phyloP scores from a whole-genome alignment of 2,113 vertebrate genomes.

The Noctilio leporinus region DNA sequence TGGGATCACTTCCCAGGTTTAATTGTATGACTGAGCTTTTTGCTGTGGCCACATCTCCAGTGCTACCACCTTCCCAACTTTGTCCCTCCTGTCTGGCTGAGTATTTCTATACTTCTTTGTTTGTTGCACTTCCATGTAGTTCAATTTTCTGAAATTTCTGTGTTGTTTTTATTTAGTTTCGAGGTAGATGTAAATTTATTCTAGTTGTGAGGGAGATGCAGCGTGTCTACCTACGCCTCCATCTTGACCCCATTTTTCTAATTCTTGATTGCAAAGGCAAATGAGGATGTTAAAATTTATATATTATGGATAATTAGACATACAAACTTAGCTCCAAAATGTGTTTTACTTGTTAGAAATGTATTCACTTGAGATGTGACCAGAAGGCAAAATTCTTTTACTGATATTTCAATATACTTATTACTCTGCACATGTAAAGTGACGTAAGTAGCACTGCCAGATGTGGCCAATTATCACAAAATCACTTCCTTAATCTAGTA shows the following conservation, averaged over 20 bases:
- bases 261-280: slow-evolving; percentile 64
- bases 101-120: too few relatives aligned
- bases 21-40: too few relatives aligned
- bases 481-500: slow-evolving; percentile 22
- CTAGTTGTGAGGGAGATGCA: too few relatives aligned
- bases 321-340: slow-evolving; percentile 49
- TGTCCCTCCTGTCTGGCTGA: too few relatives aligned
- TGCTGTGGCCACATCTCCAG: too few relatives aligned
- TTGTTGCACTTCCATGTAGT: too few relatives aligned
- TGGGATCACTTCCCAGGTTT: too few relatives aligned
- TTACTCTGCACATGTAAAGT: slow-evolving; percentile 56
- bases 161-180: too few relatives aligned
- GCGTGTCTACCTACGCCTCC: too few relatives aligned
- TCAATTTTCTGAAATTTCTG: too few relatives aligned
- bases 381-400: slow-evolving; percentile 59
- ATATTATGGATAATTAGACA: slow-evolving; percentile 43
- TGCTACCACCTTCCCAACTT: too few relatives aligned
- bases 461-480: slow-evolving; percentile 59
- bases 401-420: slow-evolving; percentile 60
- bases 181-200: too few relatives aligned
- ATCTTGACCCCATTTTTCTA: slow-evolving; percentile 32
- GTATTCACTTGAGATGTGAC: slow-evolving; percentile 44
- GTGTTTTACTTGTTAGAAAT: slow-evolving; percentile 49
- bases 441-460: slow-evolving; percentile 44
- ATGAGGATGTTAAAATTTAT: slow-evolving; percentile 46